phyloP scores from a whole-genome alignment of 2,888 invertebrate species.

The Theretra japonica region DNA sequence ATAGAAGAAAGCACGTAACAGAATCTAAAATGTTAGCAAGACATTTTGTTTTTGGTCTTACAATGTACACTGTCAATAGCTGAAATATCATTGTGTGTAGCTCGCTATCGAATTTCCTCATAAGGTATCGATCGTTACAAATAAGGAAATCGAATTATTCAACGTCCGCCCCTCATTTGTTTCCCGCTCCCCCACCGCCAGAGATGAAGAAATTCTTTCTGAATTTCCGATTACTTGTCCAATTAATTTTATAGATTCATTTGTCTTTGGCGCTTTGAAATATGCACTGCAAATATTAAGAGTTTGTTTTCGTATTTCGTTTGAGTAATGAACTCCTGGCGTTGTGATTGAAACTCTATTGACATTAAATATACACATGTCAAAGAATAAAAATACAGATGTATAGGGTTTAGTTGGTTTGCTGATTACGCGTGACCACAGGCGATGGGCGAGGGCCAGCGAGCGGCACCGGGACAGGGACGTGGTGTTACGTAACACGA shows the following conservation, averaged over 20 bases:
- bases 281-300: conserved; percentile 57
- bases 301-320: conserved; percentile 40
- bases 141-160: conserved; percentile 85
- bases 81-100: conserved; percentile 56
- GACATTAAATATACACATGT: neutral
- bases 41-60: conserved; percentile 18
- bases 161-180: conserved; percentile 85
- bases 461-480: conserved; percentile 47
- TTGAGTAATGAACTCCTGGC: neutral
- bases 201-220: conserved; percentile 84
- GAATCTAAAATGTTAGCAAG: neutral
- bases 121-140: conserved; percentile 83
- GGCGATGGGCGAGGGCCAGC: conserved; percentile 16
- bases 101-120: conserved; percentile 72
- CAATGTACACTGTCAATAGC: conserved; percentile 49
- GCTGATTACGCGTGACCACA: conserved; percentile 39
- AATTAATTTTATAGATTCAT: conserved; percentile 85
- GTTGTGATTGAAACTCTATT: neutral
- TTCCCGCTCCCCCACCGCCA: conserved; percentile 75
- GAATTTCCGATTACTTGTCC: conserved; percentile 85
- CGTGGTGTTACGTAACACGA: conserved; percentile 58
- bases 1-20: neutral
- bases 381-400: no score
- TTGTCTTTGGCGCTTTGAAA: conserved; percentile 78
- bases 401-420: neutral